These are phyloP conservation scores for Elephas maximus DNA, from an alignment of 2,113 vertebrate genomes.

Conservation along the genomic window DNA sequence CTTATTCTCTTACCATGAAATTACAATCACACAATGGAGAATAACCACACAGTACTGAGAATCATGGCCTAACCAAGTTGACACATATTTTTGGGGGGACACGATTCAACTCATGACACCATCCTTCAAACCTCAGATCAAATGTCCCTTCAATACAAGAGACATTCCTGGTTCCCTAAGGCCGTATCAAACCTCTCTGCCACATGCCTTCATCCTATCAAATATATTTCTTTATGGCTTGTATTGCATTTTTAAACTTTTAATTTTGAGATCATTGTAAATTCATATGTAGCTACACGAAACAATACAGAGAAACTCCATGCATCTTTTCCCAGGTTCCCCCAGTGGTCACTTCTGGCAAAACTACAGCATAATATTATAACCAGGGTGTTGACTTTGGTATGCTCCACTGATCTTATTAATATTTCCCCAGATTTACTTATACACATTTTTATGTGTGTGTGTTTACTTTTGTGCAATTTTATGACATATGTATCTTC, in stretches of 20 bases:
- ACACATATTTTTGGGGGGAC: no score
- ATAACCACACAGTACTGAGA: no score
- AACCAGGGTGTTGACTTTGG: not conserved
- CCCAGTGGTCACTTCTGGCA: not conserved
- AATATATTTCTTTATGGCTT: not conserved
- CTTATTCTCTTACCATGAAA: no score
- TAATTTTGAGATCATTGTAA: conserved; percentile 3
- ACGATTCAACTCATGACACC: no score
- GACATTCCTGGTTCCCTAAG: not conserved
- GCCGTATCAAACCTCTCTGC: not conserved
- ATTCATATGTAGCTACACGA: not conserved
- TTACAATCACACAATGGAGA: no score
- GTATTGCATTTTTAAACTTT: not conserved
- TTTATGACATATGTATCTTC: not conserved
- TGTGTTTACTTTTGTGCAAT: no score
- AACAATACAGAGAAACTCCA: not conserved
- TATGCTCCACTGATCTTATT: no score
- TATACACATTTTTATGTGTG: no score
- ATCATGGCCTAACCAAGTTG: no score
- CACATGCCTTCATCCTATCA: not conserved
- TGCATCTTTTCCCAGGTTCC: not conserved
- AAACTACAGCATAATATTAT: not conserved
- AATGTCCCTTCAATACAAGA: not conserved
- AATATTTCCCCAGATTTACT: no score
- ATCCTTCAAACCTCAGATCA: not conserved